A percentile compares a stretch with the other conserved stretches of the same genome.
Evolutionary conservation across 2,888 invertebrate genomes (phyloP).

Genomic region (Melinaea menophilus): DNA sequence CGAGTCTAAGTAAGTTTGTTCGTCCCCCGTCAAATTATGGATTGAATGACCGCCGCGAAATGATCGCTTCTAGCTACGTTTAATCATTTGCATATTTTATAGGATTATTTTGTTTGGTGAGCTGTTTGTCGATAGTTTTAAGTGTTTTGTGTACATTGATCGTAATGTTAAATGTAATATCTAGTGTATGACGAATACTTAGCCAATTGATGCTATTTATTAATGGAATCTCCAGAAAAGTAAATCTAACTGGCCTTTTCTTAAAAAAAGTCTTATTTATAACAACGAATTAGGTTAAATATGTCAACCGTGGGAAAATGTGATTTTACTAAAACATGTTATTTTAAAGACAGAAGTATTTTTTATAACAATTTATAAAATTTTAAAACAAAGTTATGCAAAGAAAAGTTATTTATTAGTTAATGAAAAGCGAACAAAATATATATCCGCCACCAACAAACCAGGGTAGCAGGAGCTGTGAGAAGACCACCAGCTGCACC

Average conservation of each 20-base stretch:
- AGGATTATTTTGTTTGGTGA: constrained; percentile 53
- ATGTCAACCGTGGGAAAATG: too few relatives aligned
- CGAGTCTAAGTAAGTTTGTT: constrained; percentile 49
- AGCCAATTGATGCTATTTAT: too few relatives aligned
- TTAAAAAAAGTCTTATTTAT: too few relatives aligned
- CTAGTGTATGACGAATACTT: too few relatives aligned
- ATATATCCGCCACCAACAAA: constrained; percentile 5
- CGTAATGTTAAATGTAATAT: constrained; percentile 9
- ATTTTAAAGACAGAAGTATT: too few relatives aligned
- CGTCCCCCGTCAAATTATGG: constrained; percentile 59
- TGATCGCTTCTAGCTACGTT: constrained; percentile 52
- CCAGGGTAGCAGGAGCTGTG: constrained; percentile 40
- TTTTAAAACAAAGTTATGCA: too few relatives aligned
- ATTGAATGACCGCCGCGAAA: constrained; percentile 43
- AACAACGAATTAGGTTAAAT: too few relatives aligned
- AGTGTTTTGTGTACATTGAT: constrained; percentile 43
- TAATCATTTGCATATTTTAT: constrained; percentile 69
- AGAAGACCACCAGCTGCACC: constrained; percentile 52
- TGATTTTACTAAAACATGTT: too few relatives aligned
- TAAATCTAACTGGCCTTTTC: too few relatives aligned
- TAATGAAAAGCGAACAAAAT: constrained; percentile 37
- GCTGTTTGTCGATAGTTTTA: constrained; percentile 32
- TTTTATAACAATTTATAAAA: too few relatives aligned
- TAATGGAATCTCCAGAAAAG: too few relatives aligned
- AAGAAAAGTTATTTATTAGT: constrained; percentile 23